Percentiles rank a stretch among this genome's conserved stretches.
These are phyloP conservation scores for Syrista parreyssii DNA, from an alignment of 2,888 invertebrate species.

Conservation along the genomic window DNA sequence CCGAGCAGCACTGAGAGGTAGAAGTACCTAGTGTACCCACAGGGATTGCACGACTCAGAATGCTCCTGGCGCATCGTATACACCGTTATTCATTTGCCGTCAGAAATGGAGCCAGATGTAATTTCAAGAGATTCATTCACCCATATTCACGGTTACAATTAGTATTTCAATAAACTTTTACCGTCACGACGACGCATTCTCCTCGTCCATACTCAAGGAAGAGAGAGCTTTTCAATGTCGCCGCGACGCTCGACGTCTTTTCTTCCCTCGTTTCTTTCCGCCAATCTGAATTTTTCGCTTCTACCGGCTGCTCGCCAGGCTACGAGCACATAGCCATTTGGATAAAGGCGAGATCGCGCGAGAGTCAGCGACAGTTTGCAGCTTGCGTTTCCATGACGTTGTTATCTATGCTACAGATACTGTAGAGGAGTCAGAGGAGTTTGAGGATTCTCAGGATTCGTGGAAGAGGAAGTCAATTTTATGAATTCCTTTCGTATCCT, in stretches of 20 bases:
- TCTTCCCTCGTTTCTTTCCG: not conserved
- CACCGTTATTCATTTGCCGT: not conserved
- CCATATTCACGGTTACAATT: slow-evolving; percentile 32
- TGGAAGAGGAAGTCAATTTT: not conserved
- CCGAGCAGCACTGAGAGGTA: not conserved
- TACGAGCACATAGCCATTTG: not conserved
- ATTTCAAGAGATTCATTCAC: slow-evolving; percentile 31
- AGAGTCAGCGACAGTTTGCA: not conserved
- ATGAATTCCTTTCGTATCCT: not conserved
- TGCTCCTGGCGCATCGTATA: not conserved
- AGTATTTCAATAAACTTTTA: slow-evolving; percentile 24
- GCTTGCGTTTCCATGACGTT: not conserved
- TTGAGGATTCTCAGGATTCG: not conserved
- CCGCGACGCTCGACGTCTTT: not conserved
- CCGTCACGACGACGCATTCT: not conserved
- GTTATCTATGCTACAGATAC: not conserved
- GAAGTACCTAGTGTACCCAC: not conserved
- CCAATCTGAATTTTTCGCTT: not conserved
- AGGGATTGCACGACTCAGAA: not conserved
- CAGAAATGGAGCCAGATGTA: slow-evolving; percentile 7
- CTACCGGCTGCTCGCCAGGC: not conserved
- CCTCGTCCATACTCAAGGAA: not conserved
- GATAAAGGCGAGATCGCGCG: not conserved
- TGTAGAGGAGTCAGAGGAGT: not conserved
- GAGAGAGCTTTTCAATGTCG: not conserved